Evolutionary conservation across 2,113 vertebrate species (phyloP).

Genomic region (Stictonetta naevosa): DNA sequence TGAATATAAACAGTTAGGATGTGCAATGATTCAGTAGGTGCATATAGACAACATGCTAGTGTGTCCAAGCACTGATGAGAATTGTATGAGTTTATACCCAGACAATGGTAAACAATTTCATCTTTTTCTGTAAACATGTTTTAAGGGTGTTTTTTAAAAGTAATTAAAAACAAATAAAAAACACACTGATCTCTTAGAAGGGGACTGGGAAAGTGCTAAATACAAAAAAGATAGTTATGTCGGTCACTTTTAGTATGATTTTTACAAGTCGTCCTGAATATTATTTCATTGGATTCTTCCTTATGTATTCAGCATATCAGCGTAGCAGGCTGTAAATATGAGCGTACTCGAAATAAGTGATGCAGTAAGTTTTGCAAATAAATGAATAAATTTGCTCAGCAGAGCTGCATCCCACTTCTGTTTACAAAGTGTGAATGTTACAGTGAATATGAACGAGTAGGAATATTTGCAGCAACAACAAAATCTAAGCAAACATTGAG

Average conservation of each 20-base stretch:
- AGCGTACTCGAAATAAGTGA: background rate
- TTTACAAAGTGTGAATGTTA: background rate
- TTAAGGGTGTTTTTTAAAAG: background rate
- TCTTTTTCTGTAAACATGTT: background rate
- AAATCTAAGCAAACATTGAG: background rate
- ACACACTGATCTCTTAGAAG: background rate
- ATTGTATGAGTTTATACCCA: background rate
- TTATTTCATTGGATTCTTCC: background rate
- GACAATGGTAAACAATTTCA: background rate
- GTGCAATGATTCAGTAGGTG: background rate
- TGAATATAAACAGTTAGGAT: background rate
- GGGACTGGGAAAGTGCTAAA: background rate
- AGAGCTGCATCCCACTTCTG: background rate
- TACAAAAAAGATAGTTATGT: background rate
- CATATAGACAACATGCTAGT: fast-evolving
- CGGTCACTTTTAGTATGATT: background rate
- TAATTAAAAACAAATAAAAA: no score
- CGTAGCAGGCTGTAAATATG: background rate
- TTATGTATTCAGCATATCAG: background rate
- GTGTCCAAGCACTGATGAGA: background rate
- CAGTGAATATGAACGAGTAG: background rate
- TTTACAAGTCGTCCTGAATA: background rate
- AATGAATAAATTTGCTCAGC: background rate
- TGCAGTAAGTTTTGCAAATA: background rate
- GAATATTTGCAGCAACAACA: background rate